Evolutionary conservation across 2,113 vertebrate genomes (phyloP).

Genomic region (Thomomys bottae): DNA sequence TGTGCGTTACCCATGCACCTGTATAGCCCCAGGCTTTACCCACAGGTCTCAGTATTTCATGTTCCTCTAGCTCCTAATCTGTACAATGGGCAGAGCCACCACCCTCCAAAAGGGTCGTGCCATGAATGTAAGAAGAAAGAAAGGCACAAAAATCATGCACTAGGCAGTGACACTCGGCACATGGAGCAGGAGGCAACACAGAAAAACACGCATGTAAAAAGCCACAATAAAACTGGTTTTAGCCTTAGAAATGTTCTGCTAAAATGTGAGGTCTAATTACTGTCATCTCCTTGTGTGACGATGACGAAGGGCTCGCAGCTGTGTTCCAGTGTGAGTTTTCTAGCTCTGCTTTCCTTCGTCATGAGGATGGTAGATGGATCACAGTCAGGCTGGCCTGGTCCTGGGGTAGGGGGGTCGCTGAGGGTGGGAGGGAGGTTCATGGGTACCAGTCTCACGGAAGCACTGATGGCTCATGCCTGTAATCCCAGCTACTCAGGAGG

Average conservation of each 20-base stretch:
- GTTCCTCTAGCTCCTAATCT: constrained; percentile 19
- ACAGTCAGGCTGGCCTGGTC: background rate
- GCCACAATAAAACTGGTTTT: background rate
- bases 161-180: background rate
- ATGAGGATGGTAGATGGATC: background rate
- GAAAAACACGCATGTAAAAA: constrained; percentile 27
- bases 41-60: background rate
- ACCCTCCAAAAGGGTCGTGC: background rate
- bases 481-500: no score
- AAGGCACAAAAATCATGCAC: background rate
- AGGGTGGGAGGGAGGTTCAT: background rate
- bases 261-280: constrained; percentile 60
- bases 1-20: background rate
- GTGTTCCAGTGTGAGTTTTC: constrained; percentile 26
- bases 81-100: constrained; percentile 20
- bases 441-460: background rate
- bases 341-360: constrained; percentile 48
- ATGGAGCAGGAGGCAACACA: background rate
- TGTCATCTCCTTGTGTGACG: constrained; percentile 54
- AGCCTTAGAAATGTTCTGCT: constrained; percentile 6
- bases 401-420: background rate
- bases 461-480: no score
- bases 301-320: constrained; percentile 51
- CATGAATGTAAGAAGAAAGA: background rate
- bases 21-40: background rate